Percentiles rank a stretch among this genome's conserved stretches.
Conservation (phyloP, 2,113 vertebrate genomes). For the Mungos mungo region DNA sequence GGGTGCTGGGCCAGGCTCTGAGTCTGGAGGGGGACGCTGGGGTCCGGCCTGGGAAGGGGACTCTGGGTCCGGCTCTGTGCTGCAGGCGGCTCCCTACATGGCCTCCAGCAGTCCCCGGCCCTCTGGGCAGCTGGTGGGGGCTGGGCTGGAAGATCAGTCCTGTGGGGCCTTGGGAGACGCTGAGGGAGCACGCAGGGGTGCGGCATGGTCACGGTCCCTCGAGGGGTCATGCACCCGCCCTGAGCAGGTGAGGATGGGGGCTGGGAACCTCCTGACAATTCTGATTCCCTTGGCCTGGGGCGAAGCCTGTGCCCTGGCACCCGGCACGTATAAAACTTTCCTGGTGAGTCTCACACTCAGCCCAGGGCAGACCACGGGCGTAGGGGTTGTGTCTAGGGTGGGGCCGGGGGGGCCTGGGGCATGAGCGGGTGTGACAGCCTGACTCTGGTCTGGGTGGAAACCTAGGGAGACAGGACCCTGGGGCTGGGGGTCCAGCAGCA, state of each 20-base stretch:
- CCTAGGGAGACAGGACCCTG: rapidly evolving
- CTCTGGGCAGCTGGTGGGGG: background rate
- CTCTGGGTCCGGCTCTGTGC: background rate
- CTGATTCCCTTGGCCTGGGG: background rate
- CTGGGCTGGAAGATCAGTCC: background rate
- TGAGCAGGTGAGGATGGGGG: background rate
- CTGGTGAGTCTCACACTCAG: background rate
- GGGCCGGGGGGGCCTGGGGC: background rate
- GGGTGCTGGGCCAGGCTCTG: background rate
- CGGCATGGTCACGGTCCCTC: rapidly evolving
- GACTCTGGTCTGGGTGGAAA: background rate
- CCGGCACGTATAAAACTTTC: background rate
- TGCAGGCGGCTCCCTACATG: too few species aligned
- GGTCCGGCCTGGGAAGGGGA: rapidly evolving
- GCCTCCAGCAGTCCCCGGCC: background rate
- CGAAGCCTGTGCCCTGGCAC: background rate
- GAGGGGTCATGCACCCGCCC: rapidly evolving
- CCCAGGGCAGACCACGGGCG: rapidly evolving
- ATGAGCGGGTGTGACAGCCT: rapidly evolving
- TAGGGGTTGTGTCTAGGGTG: rapidly evolving
- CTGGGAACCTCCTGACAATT: background rate
- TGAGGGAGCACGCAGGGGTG: background rate
- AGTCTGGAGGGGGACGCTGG: background rate
- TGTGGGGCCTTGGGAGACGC: background rate
- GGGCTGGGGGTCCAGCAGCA: rapidly evolving